Evolutionary conservation across 2,888 invertebrate species (phyloP).

Genomic region (Agonopterix subpropinquella): DNA sequence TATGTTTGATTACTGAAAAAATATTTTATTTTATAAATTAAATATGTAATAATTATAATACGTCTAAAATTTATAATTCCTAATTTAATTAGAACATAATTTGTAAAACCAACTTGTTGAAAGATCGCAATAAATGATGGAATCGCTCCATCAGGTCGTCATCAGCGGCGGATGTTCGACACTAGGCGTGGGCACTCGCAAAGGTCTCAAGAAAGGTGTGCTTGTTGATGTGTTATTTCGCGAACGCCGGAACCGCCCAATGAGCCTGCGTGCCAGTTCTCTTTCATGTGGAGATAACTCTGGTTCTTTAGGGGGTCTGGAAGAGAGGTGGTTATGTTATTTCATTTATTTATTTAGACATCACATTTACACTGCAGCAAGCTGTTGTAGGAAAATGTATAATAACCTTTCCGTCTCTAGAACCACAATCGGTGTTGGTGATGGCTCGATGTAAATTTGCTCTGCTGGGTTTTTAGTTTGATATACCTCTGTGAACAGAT

Average conservation of each 20-base stretch:
- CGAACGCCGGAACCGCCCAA: slow-evolving; percentile 54
- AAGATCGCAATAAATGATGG: too few species aligned
- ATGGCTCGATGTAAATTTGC: slow-evolving; percentile 37
- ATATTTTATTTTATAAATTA: too few species aligned
- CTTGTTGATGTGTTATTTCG: slow-evolving; percentile 32
- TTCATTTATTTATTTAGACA: background rate
- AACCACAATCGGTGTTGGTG: slow-evolving; percentile 45
- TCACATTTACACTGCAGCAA: background rate
- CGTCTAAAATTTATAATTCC: too few species aligned
- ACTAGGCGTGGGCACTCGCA: slow-evolving; percentile 7
- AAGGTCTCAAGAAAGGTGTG: slow-evolving; percentile 39
- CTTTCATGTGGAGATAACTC: slow-evolving; percentile 47
- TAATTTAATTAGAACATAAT: too few species aligned
- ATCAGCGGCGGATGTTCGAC: too few species aligned
- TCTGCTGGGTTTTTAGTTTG: slow-evolving; percentile 40
- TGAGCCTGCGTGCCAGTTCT: slow-evolving; percentile 49
- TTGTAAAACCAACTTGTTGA: too few species aligned
- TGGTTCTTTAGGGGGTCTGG: slow-evolving; percentile 46
- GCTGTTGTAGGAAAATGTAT: background rate
- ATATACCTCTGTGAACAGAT: slow-evolving; percentile 40
- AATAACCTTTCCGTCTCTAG: slow-evolving; percentile 56
- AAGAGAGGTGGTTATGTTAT: background rate
- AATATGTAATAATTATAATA: too few species aligned
- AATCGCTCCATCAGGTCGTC: too few species aligned
- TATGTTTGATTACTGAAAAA: too few species aligned